Percentiles rank a stretch among this genome's conserved stretches.
phyloP scores from a whole-genome alignment of 2,113 vertebrate species.

The Dasyornis broadbenti region DNA sequence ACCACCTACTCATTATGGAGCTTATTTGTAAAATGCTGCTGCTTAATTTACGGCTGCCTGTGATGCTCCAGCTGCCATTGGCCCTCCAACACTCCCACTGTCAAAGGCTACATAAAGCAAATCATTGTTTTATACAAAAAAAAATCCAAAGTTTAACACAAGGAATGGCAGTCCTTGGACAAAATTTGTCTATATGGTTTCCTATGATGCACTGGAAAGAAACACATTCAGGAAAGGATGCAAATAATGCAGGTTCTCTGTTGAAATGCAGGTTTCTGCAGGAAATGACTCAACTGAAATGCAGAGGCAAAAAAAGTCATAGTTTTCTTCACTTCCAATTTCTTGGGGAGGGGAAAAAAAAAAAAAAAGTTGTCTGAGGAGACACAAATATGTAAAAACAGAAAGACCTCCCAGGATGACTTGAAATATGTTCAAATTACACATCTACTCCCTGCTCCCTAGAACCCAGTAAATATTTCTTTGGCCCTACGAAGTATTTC shows the following conservation, averaged over 20 bases:
- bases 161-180: neutral
- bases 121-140: neutral
- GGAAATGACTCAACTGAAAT: neutral
- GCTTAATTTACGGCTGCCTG: neutral
- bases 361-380: neutral
- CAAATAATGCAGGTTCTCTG: neutral
- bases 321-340: neutral
- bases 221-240: neutral
- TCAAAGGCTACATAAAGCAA: conserved; percentile 1
- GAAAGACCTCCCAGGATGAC: conserved; percentile 53
- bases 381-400: conserved; percentile 28
- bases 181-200: neutral
- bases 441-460: conserved; percentile 42
- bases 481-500: conserved; percentile 31
- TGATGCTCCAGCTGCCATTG: neutral
- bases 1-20: neutral
- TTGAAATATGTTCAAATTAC: conserved; percentile 46
- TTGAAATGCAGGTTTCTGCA: neutral
- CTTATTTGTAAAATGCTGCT: neutral
- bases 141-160: neutral
- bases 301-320: neutral
- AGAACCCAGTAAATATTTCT: conserved; percentile 52
- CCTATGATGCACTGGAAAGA: neutral
- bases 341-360: neutral
- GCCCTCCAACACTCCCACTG: neutral